These are phyloP conservation scores for Troglohyphantes excavatus DNA, from an alignment of 2,888 invertebrate genomes.

Conservation along the genomic window DNA sequence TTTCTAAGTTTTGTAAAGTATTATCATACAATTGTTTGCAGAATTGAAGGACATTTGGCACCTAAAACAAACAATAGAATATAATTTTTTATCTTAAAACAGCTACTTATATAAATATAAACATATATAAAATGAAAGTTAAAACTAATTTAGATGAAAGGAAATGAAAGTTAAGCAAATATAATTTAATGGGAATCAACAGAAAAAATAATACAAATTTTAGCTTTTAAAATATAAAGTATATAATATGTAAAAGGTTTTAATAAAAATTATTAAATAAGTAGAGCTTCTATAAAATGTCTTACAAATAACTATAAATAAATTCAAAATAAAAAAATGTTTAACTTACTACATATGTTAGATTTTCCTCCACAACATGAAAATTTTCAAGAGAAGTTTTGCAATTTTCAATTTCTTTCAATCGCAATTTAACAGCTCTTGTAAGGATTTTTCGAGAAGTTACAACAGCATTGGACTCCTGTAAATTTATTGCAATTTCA, in stretches of 20 bases:
- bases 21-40: conserved; percentile 10
- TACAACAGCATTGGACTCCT: conserved; percentile 36
- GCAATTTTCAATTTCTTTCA: conserved; percentile 47
- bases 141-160: background rate
- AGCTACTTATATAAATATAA: background rate
- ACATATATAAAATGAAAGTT: background rate
- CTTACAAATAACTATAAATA: background rate
- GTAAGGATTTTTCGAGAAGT: conserved; percentile 38
- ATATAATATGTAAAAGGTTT: no score
- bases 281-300: background rate
- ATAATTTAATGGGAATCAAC: no score
- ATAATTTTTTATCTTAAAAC: background rate
- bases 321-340: background rate
- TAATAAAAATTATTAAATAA: no score
- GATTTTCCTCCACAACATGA: conserved; percentile 3
- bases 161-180: background rate
- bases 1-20: background rate
- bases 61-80: conserved; percentile 11
- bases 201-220: no score
- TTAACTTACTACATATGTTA: conserved; percentile 44
- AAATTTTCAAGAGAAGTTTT: conserved; percentile 19
- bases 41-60: background rate
- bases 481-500: no score
- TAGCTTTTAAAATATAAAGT: no score
- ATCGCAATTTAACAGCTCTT: conserved; percentile 21